Base-by-base conservation (phyloP, 1,140 invertebrate genomes). In the Andrena cerasifolii region DNA sequence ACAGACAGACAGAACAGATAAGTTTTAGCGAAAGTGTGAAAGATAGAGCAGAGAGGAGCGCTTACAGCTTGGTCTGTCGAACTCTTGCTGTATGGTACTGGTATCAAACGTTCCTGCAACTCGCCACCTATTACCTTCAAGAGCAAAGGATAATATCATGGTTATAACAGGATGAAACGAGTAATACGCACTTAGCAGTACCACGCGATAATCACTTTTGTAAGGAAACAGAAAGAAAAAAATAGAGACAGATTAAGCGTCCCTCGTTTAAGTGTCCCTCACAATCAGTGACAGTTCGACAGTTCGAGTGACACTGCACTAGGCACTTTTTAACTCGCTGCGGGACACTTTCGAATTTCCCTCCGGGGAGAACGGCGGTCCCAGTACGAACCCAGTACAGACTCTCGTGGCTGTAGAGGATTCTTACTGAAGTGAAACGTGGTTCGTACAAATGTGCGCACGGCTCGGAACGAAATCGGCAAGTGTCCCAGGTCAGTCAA, bases 51-150 rank as follows among this genome's bases (percentile, higher is more conserved):
- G 90, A 93, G 90, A 93, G 91, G 89, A 91, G 89, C 94, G 96
- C 98, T 98, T 98, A 99, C 98, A 98, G 97, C 97, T 98, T 98
- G 97, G 95, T 99, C 98, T 95, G 98, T 98, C 94, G 97, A 98
- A 95, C 97, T 98, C 97, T 99, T 99, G 97, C 98, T 98, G 97
- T 99, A 98, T 94, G 97, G 98, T 94, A 98, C 97, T 94, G 98
- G 98, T 95, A 99, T 98, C 96, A 99, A 97, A 95, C 98, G 97
- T 95, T 98, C 98, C 97, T 99, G 98, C 95, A 98, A 98, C 96
- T 98, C 97, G 96, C 98, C 98, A 96, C 97, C 97, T 97, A 99
- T 99, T 96, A 98, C 97, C 97, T 98, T 97, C 95, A 96, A 96
- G 95, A 95, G 94, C 94, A 95, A 95, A 95, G 95, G 95, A 95